Base-by-base conservation (phyloP, 2,888 invertebrate species). In the Catocala sponsa region DNA sequence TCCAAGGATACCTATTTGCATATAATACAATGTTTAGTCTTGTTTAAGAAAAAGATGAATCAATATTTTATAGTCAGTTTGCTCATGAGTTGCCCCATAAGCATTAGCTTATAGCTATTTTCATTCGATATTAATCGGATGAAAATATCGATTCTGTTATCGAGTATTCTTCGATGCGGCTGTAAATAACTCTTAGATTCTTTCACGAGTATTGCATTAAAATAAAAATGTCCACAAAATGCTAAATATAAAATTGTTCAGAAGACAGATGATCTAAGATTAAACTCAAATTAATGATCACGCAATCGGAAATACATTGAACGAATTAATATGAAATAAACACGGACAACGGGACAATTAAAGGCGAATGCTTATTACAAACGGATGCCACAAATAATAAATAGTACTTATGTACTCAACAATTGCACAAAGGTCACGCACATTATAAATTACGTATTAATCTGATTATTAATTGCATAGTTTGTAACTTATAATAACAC, bases 371-470 rank as follows among this genome's bases (percentile, higher is more conserved):
- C 74, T 78, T 80, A 80, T 76, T 58, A 55, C 48, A 49, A 72
- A 58, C 62, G 48, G 33, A 48, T 32, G 48, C 13, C 41, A 44
- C 25, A 53, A 59, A 71, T 71, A 63, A 74, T 63, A 61, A 59
- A 63, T 53, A 68, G 56, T 77, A 72, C 72, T 78, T 78, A 79
- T 76, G 76, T 78, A 55, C 65, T 13, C 51, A 55, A 66, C 67
- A 78, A 81, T 84, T 79, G 76, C 66, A 66, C 13, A 62, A 81
- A 84, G 81, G 84, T 83, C 81, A 78, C 62, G 66, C 60, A 62
- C 65, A 56, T 71, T 65, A 74, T 81, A 78, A 80, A 80, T 77
- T 72, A 72, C 57, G 52, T 35, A 71, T 66, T 77, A 76, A 78
- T 77, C 64, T 70, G 68, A 71, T 74, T 72, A 69, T 59, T 41